A percentile compares a stretch with the other conserved stretches of the same genome.
Conservation (phyloP, 2,888 invertebrate genomes). For the Alviniconcha strummeri region DNA sequence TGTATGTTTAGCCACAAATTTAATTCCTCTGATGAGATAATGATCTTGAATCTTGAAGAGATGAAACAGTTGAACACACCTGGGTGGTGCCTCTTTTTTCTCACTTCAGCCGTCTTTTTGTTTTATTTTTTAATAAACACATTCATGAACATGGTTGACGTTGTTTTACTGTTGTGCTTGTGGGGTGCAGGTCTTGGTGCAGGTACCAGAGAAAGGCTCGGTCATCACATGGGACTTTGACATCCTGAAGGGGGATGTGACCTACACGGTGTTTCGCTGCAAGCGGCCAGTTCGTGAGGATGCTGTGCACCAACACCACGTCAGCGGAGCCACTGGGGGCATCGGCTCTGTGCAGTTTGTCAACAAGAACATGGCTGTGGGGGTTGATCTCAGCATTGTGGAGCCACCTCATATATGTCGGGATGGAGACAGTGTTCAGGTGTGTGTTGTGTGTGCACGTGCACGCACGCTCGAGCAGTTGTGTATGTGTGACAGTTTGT, state of each 20-base stretch:
- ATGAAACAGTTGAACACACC: too few species aligned
- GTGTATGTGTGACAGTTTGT: too few species aligned
- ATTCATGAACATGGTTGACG: too few species aligned
- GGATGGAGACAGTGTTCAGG: conserved; percentile 96
- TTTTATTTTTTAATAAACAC: too few species aligned
- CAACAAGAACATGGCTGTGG: conserved; percentile 79
- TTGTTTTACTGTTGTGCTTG: neutral
- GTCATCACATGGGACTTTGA: conserved; percentile 98
- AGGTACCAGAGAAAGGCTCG: conserved; percentile 88
- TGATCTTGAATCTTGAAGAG: too few species aligned
- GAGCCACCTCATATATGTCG: conserved; percentile 89
- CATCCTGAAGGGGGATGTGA: conserved; percentile 90
- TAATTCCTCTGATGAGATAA: too few species aligned
- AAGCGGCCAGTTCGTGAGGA: conserved; percentile 57
- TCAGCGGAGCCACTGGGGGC: conserved; percentile 65
- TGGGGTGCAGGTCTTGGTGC: conserved; percentile 77
- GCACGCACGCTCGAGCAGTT: too few species aligned
- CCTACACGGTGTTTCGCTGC: conserved; percentile 83
- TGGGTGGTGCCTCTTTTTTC: too few species aligned
- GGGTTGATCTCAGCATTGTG: conserved; percentile 85
- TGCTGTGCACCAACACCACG: conserved; percentile 68
- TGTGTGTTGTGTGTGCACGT: conserved; percentile 61
- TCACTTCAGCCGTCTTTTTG: too few species aligned
- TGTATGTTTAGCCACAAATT: too few species aligned
- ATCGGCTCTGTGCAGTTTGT: conserved; percentile 75